A percentile compares a stretch with the other conserved stretches of the same genome.
Conservation (phyloP, 2,797 vertebrate species). For the Xerus rutilus region DNA sequence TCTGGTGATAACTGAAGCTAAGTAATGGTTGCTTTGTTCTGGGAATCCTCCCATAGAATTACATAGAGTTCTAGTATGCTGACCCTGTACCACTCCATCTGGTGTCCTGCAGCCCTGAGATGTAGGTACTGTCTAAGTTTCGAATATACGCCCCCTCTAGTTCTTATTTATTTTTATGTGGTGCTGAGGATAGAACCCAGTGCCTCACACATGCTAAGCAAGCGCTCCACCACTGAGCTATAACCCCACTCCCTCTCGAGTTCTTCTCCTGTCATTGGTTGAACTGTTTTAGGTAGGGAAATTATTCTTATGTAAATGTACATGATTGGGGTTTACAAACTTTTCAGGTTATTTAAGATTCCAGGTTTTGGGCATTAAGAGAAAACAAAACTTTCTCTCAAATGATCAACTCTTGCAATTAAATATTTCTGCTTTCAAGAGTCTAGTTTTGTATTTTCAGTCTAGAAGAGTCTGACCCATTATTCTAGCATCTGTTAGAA, state of each 20-base stretch:
- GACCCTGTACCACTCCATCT: neutral
- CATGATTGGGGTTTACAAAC: neutral
- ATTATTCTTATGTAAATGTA: neutral
- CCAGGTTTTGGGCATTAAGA: neutral
- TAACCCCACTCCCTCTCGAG: neutral
- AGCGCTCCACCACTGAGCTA: too few relatives aligned
- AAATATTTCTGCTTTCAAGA: neutral
- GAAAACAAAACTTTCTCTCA: neutral
- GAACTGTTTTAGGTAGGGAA: neutral
- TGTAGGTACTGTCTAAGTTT: neutral
- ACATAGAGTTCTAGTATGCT: neutral
- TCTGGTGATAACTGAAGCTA: neutral
- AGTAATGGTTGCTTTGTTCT: neutral
- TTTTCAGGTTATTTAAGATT: neutral
- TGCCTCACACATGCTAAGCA: too few relatives aligned
- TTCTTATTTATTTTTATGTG: too few relatives aligned
- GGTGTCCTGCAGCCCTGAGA: neutral
- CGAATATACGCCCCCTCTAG: neutral
- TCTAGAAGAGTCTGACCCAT: neutral
- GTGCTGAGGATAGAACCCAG: too few relatives aligned
- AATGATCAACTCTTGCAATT: neutral
- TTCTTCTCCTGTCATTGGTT: neutral
- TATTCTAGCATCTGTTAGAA: neutral
- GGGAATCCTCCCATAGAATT: neutral
- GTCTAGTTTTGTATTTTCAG: neutral